Base-by-base conservation (phyloP, 1,140 invertebrate species). In the Drosophila teissieri region DNA sequence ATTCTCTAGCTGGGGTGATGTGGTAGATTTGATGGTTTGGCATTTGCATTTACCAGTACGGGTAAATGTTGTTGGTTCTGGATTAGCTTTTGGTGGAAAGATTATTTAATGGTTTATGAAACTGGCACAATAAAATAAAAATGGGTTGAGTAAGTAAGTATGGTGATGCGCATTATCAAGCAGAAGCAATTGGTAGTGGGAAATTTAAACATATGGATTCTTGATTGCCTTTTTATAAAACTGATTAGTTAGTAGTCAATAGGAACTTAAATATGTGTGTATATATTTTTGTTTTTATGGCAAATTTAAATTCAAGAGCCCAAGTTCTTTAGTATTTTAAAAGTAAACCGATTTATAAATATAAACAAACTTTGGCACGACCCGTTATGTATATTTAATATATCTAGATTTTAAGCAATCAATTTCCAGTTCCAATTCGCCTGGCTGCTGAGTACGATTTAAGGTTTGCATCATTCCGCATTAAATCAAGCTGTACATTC, bases 1-100 rank as follows among this genome's bases (percentile, higher is more conserved):
- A 11, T 55, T 73, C 44, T 58, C 78, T 65, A 52, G 34, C 60
- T 49, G 64, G 81, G 81, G 64, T 85, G 81, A 68, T 65, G 63
- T 80, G 68, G 53, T 75, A 61, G 64, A 60, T 39, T 73, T 84
- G 80, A 72, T 80, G 55, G 52, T 53, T 60, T 64, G 44, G 19
- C 75, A 55, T 74, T 74, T 58, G 19, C 75, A 55, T 74, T 74
- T 58, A 51, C 48, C 55, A 31, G n/a, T 54, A 68, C 54, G 81
- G 74, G 46, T 63, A 74, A 68, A 70, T 78, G 39, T 53, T 37
- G 15, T 64, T 62, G 65, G 56, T 70, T 73, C 48, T 80, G 65
- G 61, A 88, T 88, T 86, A 86, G 83, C 79, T 88, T 69, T 48
- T 62, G 70, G 83, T 83, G 75, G 75, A 76, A 48, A 79, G 62